Evolutionary conservation across 2,888 invertebrate genomes (phyloP).

Genomic region (Tuta absoluta): DNA sequence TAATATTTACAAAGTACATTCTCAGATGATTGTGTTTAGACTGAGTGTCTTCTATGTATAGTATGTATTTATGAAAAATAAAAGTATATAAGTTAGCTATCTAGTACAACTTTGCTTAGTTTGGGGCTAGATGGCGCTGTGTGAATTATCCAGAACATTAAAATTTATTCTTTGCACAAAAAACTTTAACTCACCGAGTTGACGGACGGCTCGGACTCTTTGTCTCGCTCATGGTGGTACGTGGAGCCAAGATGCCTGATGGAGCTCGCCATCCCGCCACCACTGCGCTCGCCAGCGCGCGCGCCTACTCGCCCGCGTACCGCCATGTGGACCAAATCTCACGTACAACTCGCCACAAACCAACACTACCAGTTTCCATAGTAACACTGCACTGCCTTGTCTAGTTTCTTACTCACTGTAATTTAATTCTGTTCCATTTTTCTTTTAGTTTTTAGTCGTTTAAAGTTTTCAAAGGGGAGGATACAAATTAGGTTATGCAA

Average conservation of each 20-base stretch:
- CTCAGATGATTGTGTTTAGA: too few relatives aligned
- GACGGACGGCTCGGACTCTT: constrained; percentile 63
- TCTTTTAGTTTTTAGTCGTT: neutral
- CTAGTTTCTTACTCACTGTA: constrained; percentile 10
- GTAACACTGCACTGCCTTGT: constrained; percentile 20
- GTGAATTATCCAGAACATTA: too few relatives aligned
- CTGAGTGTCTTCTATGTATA: too few relatives aligned
- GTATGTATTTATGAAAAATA: too few relatives aligned
- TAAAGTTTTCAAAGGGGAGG: neutral
- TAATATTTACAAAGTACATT: too few relatives aligned
- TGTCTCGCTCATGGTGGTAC: constrained; percentile 69
- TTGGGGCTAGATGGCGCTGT: too few relatives aligned
- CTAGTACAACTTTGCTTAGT: too few relatives aligned
- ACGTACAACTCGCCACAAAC: constrained; percentile 34
- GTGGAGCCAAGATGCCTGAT: constrained; percentile 66
- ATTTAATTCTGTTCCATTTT: neutral
- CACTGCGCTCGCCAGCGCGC: constrained; percentile 28
- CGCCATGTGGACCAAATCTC: neutral
- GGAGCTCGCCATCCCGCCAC: constrained; percentile 68
- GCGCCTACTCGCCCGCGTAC: constrained; percentile 20
- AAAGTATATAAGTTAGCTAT: too few relatives aligned
- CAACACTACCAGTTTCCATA: constrained; percentile 28
- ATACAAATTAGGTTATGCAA: neutral
- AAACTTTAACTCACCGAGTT: constrained; percentile 58
- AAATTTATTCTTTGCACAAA: too few relatives aligned